Evolutionary conservation across 2,888 invertebrate species (phyloP).

Genomic region (Meloe dianella): DNA sequence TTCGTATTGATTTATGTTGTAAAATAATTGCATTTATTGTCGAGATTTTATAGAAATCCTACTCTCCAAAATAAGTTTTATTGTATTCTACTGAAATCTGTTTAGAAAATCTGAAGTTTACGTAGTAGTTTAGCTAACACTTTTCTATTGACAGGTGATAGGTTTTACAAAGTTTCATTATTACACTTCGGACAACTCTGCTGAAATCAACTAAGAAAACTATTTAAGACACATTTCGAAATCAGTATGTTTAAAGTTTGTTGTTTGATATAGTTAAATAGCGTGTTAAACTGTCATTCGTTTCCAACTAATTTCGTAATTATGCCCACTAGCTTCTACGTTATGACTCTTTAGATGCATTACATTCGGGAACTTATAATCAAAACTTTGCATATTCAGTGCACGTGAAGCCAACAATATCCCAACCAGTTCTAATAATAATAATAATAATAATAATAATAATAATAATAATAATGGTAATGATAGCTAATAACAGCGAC

Average conservation of each 20-base stretch:
- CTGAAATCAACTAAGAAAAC: not conserved
- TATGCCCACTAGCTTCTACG: not conserved
- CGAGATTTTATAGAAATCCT: too few species aligned
- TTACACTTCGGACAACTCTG: conserved; percentile 1
- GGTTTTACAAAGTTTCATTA: conserved; percentile 2
- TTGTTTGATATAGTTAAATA: not conserved
- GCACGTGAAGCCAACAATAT: not conserved
- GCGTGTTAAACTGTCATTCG: conserved; percentile 6
- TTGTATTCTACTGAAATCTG: too few species aligned
- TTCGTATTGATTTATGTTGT: not conserved
- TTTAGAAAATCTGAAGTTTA: not conserved
- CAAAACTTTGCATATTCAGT: conserved; percentile 27
- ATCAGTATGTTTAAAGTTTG: conserved; percentile 1
- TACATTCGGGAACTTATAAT: conserved; percentile 16
- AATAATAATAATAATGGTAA: not conserved
- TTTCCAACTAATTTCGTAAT: conserved; percentile 2
- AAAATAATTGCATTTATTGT: not conserved
- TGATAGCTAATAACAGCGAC: too few species aligned
- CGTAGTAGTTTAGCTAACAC: not conserved
- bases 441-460: not conserved
- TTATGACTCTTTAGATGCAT: conserved; percentile 3
- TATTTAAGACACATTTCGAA: not conserved
- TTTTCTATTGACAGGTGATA: not conserved
- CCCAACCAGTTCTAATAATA: not conserved
- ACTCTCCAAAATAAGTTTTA: too few species aligned